Percentiles rank a stretch among this genome's conserved stretches.
These are phyloP conservation scores for Parauchenoglanis ngamensis DNA, from an alignment of 2,797 vertebrate species.

Conservation along the genomic window DNA sequence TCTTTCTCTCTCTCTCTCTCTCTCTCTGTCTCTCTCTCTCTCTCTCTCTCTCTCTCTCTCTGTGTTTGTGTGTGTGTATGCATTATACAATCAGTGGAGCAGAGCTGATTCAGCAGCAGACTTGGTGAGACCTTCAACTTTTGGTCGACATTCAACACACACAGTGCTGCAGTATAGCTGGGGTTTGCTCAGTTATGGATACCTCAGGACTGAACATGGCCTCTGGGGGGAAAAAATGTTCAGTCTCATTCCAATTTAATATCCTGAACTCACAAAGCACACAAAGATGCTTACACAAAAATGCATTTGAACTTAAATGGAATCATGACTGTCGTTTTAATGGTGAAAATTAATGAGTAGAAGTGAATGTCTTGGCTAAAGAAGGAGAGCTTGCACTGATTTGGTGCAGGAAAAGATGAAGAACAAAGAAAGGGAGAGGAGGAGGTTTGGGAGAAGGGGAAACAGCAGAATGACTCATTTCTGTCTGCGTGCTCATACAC, in stretches of 20 bases:
- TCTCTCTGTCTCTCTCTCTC: background rate
- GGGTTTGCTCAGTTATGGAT: background rate
- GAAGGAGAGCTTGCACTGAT: conserved; percentile 6
- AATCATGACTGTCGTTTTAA: background rate
- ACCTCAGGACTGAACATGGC: background rate
- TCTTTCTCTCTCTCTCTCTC: background rate
- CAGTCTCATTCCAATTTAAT: background rate
- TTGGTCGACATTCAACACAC: conserved; percentile 31
- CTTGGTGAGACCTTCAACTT: conserved; percentile 29
- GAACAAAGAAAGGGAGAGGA: background rate
- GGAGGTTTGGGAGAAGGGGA: conserved; percentile 43
- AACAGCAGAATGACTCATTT: conserved; percentile 44
- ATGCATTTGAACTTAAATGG: background rate
- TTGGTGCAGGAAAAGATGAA: conserved; percentile 19
- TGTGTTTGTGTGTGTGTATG: background rate
- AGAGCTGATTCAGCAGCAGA: conserved; percentile 36
- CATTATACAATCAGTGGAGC: conserved; percentile 15
- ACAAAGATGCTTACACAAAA: background rate
- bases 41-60: background rate
- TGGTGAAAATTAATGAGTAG: background rate
- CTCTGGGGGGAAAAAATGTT: background rate
- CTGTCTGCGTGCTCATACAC: conserved; percentile 29
- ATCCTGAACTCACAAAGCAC: background rate
- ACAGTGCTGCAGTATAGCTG: background rate
- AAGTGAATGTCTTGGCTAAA: conserved; percentile 1